Conservation (phyloP, 2,113 vertebrate species). For the Syrrhaptes paradoxus region DNA sequence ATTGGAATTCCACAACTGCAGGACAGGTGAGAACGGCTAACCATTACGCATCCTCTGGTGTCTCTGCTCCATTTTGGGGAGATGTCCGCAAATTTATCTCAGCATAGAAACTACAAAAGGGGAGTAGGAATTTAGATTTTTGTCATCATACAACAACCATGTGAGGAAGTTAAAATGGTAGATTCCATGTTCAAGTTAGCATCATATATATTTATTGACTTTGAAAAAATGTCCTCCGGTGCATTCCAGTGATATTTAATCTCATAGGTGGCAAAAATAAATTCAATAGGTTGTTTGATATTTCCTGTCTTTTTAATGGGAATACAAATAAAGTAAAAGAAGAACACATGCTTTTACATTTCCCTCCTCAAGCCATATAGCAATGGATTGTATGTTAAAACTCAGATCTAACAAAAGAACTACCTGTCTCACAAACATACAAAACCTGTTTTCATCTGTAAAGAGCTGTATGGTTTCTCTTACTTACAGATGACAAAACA, state of each 20-base stretch:
- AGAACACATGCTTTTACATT: not conserved
- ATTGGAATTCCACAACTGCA: conserved; percentile 96
- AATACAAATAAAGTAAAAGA: not conserved
- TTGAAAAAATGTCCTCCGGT: not conserved
- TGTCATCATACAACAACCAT: not conserved
- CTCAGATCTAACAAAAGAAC: not conserved
- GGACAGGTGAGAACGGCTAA: conserved; percentile 84
- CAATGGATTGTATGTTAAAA: not conserved
- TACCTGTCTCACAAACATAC: not conserved
- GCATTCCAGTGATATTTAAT: not conserved
- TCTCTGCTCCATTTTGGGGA: not conserved
- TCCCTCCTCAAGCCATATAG: not conserved
- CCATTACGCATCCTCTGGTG: not conserved
- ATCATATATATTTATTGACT: not conserved
- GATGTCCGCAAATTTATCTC: not conserved
- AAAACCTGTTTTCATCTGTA: not conserved
- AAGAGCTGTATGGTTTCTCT: conserved; percentile 31
- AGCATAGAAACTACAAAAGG: not conserved
- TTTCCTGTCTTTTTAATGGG: not conserved
- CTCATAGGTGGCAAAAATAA: not conserved
- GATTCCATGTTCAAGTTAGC: not conserved
- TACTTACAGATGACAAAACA: conserved; percentile 92
- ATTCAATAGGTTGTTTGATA: not conserved
- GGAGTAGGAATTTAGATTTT: not conserved
- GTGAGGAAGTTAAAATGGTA: not conserved